A percentile compares a stretch with the other conserved stretches of the same genome.
Evolutionary conservation across 2,888 invertebrate genomes (phyloP).

Genomic region (Drosophila gaucha): DNA sequence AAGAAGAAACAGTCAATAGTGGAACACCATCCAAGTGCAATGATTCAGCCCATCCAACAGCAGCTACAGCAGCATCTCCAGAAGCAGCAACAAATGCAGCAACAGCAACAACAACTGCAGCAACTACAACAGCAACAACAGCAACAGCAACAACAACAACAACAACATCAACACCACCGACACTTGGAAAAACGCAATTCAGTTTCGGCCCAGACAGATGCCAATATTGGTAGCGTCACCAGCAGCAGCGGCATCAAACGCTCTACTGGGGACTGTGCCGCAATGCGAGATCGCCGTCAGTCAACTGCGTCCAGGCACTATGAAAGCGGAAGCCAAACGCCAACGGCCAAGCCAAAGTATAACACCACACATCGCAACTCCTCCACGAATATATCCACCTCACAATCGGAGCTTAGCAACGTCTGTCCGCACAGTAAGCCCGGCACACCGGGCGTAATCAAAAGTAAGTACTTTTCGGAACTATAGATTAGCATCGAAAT

Average conservation of each 20-base stretch:
- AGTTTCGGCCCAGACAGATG: constrained; percentile 84
- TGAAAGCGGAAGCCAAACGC: constrained; percentile 83
- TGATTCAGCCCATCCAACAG: constrained; percentile 68
- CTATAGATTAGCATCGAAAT: no score
- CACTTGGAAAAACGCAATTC: constrained; percentile 83
- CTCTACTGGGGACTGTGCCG: constrained; percentile 75
- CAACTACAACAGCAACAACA: constrained; percentile 54
- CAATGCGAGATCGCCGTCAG: constrained; percentile 77
- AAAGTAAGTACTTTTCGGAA: constrained; percentile 71
- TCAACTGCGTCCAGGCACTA: constrained; percentile 79
- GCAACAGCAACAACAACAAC: constrained; percentile 62
- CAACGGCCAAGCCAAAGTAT: constrained; percentile 80
- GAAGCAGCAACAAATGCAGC: constrained; percentile 65
- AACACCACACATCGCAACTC: constrained; percentile 83
- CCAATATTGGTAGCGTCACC: constrained; percentile 76
- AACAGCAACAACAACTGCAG: constrained; percentile 57
- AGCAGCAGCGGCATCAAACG: constrained; percentile 69
- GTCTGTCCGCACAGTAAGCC: constrained; percentile 82
- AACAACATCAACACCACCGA: constrained; percentile 75
- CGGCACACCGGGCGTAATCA: constrained; percentile 78
- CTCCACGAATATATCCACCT: constrained; percentile 83
- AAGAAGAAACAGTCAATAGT: constrained; percentile 71
- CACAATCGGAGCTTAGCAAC: constrained; percentile 83
- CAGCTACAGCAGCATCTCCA: constrained; percentile 59
- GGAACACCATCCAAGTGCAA: constrained; percentile 60